Evolutionary conservation across 2,797 vertebrate species (phyloP).

Genomic region (Carcharodon carcharias): DNA sequence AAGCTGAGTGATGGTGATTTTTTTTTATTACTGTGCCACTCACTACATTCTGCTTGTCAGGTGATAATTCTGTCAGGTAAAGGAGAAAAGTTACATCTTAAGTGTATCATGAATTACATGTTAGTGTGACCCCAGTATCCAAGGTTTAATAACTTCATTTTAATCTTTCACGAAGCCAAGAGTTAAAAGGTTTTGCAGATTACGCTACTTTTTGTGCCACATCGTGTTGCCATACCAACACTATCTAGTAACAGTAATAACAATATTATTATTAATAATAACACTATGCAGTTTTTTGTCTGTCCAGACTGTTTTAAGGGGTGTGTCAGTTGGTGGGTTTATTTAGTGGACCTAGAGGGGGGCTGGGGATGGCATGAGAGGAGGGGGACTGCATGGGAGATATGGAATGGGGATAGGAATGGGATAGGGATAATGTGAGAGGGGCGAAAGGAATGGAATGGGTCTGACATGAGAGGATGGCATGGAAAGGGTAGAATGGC

Average conservation of each 20-base stretch:
- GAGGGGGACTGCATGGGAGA: too few species aligned
- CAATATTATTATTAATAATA: too few species aligned
- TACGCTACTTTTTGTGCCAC: neutral
- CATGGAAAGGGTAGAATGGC: too few species aligned
- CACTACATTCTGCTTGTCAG: neutral
- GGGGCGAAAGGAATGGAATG: too few species aligned
- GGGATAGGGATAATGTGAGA: too few species aligned
- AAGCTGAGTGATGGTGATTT: neutral
- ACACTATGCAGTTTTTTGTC: too few species aligned
- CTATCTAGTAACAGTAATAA: neutral
- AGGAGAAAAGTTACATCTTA: neutral
- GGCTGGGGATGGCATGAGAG: too few species aligned
- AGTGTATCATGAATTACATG: neutral
- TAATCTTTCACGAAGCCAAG: neutral
- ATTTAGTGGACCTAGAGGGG: too few species aligned
- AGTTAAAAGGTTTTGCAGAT: neutral
- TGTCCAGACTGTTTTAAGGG: too few species aligned
- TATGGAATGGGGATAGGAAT: too few species aligned
- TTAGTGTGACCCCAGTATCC: neutral
- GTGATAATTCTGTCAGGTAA: neutral
- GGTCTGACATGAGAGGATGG: too few species aligned
- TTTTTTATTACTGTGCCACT: neutral
- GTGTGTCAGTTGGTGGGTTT: too few species aligned
- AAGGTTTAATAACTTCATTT: neutral
- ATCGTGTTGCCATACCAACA: neutral